These are phyloP conservation scores for Styela plicata DNA, from an alignment of 23 tunicate genomes.

Conservation along the genomic window DNA sequence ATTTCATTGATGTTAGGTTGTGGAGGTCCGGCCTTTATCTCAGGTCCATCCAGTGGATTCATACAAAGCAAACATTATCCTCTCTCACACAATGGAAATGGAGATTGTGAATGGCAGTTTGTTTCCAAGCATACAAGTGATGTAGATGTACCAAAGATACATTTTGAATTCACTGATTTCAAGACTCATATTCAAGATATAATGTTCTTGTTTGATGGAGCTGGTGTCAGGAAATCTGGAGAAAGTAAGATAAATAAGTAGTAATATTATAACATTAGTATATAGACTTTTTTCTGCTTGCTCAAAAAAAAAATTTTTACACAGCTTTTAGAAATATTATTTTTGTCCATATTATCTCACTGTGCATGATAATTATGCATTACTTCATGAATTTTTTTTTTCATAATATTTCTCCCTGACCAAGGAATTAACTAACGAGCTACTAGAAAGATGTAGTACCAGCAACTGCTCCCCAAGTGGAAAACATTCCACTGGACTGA, in stretches of 20 bases:
- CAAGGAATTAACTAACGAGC: too few relatives aligned
- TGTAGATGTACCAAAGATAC: neutral
- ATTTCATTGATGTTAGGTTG: too few relatives aligned
- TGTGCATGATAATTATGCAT: too few relatives aligned
- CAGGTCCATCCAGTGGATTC: constrained; percentile 26
- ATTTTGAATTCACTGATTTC: constrained; percentile 50
- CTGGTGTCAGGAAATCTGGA: constrained; percentile 37
- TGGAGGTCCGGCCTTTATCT: constrained; percentile 47
- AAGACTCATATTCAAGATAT: constrained; percentile 36
- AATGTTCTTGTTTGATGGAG: constrained; percentile 44
- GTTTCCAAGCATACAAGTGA: neutral
- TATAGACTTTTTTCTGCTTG: neutral
- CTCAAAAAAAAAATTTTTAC: neutral
- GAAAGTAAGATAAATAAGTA: neutral
- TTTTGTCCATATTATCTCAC: too few relatives aligned
- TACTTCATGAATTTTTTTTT: too few relatives aligned
- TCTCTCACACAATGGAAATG: constrained; percentile 53
- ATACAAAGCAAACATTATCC: constrained; percentile 72
- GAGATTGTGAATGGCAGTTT: constrained; percentile 77
- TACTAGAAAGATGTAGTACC: too few relatives aligned
- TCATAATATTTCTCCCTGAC: too few relatives aligned
- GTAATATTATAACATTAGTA: neutral
- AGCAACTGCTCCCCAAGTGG: too few relatives aligned
- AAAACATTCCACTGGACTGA: too few relatives aligned
- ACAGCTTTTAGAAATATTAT: too few relatives aligned